Conservation (phyloP, 2,113 vertebrate species). For the Lamprologus callipterus region DNA sequence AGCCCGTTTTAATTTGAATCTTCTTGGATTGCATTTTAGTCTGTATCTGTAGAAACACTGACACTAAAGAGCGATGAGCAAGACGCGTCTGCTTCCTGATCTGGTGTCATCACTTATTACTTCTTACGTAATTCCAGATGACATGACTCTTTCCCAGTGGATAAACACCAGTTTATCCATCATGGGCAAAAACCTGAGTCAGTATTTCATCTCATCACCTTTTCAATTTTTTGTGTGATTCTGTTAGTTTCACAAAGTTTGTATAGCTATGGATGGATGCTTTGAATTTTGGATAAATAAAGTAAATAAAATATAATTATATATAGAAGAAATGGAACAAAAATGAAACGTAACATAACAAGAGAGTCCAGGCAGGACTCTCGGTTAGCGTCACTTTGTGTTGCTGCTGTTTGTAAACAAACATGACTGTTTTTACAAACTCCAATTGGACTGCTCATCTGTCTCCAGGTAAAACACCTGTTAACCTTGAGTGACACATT, state of each 20-base stretch:
- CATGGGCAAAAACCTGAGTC: not conserved
- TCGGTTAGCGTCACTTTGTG: not conserved
- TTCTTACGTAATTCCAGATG: not conserved
- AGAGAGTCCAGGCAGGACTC: not conserved
- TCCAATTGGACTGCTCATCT: not conserved
- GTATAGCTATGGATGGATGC: not conserved
- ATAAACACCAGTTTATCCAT: not conserved
- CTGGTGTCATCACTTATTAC: not conserved
- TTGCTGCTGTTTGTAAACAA: not conserved
- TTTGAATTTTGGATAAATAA: not conserved
- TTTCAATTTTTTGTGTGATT: not conserved
- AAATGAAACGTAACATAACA: not conserved
- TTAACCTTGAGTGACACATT: not conserved
- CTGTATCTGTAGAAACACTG: not conserved
- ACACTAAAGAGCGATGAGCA: not conserved
- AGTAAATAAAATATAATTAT: not conserved
- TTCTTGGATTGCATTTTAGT: not conserved
- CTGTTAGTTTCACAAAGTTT: not conserved
- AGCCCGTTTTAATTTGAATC: not conserved
- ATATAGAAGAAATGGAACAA: not conserved
- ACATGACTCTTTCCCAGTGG: not conserved
- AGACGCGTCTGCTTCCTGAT: not conserved
- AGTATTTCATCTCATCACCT: not conserved
- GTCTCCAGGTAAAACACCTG: not conserved
- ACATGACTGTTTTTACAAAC: not conserved